Conservation (phyloP, 2,888 invertebrate species). For the Mamestra brassicae region DNA sequence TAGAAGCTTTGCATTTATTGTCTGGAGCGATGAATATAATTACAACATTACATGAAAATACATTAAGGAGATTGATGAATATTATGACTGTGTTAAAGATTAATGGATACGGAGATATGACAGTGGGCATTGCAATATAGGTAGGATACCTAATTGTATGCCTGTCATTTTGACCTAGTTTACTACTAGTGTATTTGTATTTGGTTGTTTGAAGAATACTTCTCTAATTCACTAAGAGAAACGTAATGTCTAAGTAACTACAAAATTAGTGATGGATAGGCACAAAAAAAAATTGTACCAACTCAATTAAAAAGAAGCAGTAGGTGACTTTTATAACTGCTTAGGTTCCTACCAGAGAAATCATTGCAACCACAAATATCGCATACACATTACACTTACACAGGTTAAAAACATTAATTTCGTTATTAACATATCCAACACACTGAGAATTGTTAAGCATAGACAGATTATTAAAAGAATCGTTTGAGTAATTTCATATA, state of each 20-base stretch:
- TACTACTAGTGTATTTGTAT: background rate
- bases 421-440: too few species aligned
- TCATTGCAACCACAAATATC: background rate
- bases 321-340: too few species aligned
- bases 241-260: too few species aligned
- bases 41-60: constrained; percentile 10
- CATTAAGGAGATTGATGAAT: constrained; percentile 12
- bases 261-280: too few species aligned
- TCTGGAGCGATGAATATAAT: constrained; percentile 26
- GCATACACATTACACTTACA: background rate
- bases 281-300: too few species aligned
- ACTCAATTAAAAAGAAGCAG: too few species aligned
- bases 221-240: too few species aligned
- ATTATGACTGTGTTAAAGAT: background rate
- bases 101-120: background rate
- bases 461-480: background rate
- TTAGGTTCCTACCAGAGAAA: too few species aligned
- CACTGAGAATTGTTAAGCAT: too few species aligned
- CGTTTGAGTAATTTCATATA: background rate
- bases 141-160: too few species aligned
- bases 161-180: too few species aligned
- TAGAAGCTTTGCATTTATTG: constrained; percentile 36
- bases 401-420: background rate
- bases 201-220: background rate
- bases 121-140: background rate